Evolutionary conservation across 2,888 invertebrate genomes (phyloP), one percentile per base, ranked within the genome.

Genomic region (Meta bourneti): DNA sequence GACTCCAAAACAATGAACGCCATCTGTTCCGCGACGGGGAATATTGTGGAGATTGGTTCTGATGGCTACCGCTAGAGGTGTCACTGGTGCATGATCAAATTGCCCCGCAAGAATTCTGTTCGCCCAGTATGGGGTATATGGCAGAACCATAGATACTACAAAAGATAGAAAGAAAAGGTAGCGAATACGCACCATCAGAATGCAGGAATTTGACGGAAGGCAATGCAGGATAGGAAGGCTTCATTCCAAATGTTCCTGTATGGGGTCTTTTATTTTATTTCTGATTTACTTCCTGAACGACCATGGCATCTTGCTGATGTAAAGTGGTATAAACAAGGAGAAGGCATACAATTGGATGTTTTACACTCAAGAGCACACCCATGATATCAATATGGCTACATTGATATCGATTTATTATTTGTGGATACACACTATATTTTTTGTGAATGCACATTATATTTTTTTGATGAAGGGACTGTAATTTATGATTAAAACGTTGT

Each of bases 81-180:
- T 72, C 83, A 52, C 49, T 83, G 83, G 74, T 72, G 83, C 83
- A 83, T 83, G 72, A 52, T 83, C 72, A 71, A 83, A 83, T 83
- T 72, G 83, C 52, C 51, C 71, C 16, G 11, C 71, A 52, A 72
- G 83, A 83, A 83, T 72, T 83, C 20, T 71, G 72, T 71, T 51
- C 71, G 49, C 20, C 54, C 7, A 20, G 7, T 11, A n/a, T 20
- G 51, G n/a, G n/a, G 51, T n/a, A n/a, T 7, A n/a, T 49, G 77
- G 49, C 49, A n/a, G 48, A 77, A 49, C 48, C 49, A 79, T 69
- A 20, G 61, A 79, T 79, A 78, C 19, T 54, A 34, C 7, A 61
- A 54, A 13, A 34, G 16, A 34, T 7, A 61, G 16, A 79, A 52
- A 51, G 51, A 51, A 77, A 77, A 77, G 77, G 6, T 13, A 19